A percentile compares a stretch with the other conserved stretches of the same genome.
Evolutionary conservation across 2,888 invertebrate species (phyloP).

Genomic region (Meliscaeva auricollis): DNA sequence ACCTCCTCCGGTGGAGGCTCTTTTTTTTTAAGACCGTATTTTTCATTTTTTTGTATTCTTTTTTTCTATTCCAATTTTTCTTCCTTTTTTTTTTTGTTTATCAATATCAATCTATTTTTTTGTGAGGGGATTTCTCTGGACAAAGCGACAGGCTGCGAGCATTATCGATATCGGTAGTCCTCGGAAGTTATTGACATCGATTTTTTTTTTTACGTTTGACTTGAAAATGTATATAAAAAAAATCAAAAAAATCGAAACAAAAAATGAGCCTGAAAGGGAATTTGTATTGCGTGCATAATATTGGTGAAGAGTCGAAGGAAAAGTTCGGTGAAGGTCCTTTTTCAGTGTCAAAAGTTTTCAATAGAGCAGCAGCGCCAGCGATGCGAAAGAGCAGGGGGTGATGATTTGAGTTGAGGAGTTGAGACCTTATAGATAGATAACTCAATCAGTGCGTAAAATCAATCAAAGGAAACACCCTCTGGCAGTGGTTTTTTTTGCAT

Average conservation of each 20-base stretch:
- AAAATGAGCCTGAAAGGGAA: neutral
- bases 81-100: neutral
- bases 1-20: neutral
- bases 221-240: neutral
- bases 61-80: constrained; percentile 18
- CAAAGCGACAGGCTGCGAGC: constrained; percentile 30
- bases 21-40: constrained; percentile 10
- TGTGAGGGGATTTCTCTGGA: constrained; percentile 22
- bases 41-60: constrained; percentile 39
- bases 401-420: neutral
- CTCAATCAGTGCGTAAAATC: constrained; percentile 56
- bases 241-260: neutral
- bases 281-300: constrained; percentile 10
- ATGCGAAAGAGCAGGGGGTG: neutral
- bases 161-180: constrained; percentile 42
- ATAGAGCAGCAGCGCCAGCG: neutral
- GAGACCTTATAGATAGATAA: constrained; percentile 33
- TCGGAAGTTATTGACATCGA: constrained; percentile 17
- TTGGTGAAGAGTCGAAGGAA: no score
- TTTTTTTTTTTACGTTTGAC: constrained; percentile 25
- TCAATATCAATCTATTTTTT: neutral
- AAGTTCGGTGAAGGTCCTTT: constrained; percentile 3
- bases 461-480: constrained; percentile 50
- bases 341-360: constrained; percentile 38
- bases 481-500: neutral